Conservation (phyloP, 1,140 invertebrate genomes). For the Drosophila parabipectinata region DNA sequence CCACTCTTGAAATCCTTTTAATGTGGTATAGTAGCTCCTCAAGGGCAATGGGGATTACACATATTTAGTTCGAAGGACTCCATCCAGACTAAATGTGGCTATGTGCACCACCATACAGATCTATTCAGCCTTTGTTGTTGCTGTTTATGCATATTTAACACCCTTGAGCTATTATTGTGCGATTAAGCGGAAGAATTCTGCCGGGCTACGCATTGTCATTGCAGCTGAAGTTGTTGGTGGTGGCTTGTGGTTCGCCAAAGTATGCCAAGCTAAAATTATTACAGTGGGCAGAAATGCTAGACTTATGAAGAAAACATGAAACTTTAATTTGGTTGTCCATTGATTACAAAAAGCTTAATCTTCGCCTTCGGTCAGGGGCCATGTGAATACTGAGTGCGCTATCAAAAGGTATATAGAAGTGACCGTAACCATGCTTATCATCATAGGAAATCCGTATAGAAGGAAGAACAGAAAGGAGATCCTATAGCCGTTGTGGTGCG, state of each 20-base stretch:
- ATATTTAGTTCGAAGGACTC: constrained; percentile 10
- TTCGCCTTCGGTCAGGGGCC: neutral
- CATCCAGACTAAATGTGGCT: constrained; percentile 1
- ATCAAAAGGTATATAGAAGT: neutral
- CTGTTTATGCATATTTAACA: constrained; percentile 59
- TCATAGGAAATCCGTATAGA: neutral
- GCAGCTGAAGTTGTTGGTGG: constrained; percentile 19
- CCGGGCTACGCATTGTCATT: constrained; percentile 51
- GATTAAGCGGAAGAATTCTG: constrained; percentile 71
- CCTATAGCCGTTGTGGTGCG: constrained; percentile 91
- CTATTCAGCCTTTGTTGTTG: constrained; percentile 38
- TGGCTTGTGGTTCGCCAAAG: constrained; percentile 31
- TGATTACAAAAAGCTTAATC: neutral
- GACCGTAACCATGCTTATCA: neutral
- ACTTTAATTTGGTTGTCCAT: too few relatives aligned
- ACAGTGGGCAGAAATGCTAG: constrained; percentile 3
- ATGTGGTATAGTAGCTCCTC: neutral
- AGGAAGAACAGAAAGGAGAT: constrained; percentile 86
- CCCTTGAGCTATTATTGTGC: constrained; percentile 69
- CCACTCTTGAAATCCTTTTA: constrained; percentile 3
- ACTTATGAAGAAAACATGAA: too few relatives aligned
- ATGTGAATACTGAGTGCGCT: neutral
- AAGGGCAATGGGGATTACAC: neutral
- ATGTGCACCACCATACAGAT: constrained; percentile 23
- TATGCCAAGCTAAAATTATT: constrained; percentile 4